Percentiles rank a stretch among this genome's conserved stretches.
phyloP scores from a whole-genome alignment of 2,113 vertebrate species.

The Lamprotornis superbus region DNA sequence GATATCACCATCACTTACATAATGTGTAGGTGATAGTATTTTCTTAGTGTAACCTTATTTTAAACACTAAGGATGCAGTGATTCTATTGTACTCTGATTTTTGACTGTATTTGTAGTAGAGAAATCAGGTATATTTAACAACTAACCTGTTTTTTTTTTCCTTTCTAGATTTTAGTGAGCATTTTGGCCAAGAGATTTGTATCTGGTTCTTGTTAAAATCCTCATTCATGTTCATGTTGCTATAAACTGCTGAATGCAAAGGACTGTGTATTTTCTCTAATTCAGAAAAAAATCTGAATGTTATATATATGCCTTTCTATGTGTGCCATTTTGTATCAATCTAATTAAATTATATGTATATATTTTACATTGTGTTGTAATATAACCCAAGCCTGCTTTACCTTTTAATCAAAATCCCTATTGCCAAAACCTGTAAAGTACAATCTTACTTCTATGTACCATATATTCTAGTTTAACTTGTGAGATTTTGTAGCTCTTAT shows the following conservation, averaged over 20 bases:
- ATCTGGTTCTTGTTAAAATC: neutral
- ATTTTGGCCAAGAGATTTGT: neutral
- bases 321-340: neutral
- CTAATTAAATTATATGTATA: neutral
- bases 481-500: constrained; percentile 7
- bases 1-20: neutral
- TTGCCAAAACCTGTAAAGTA: neutral
- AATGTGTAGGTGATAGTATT: neutral
- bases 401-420: neutral
- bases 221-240: neutral
- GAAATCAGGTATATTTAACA: neutral
- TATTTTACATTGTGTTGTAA: neutral
- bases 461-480: neutral
- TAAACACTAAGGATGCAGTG: neutral
- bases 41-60: neutral
- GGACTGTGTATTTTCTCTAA: neutral
- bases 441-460: neutral
- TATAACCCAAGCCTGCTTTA: neutral
- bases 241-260: neutral
- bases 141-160: neutral
- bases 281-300: neutral
- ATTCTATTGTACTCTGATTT: neutral
- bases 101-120: neutral
- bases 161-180: neutral
- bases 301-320: neutral